These are phyloP conservation scores for Triplophysa rosa DNA, from an alignment of 2,113 vertebrate species.

Conservation along the genomic window DNA sequence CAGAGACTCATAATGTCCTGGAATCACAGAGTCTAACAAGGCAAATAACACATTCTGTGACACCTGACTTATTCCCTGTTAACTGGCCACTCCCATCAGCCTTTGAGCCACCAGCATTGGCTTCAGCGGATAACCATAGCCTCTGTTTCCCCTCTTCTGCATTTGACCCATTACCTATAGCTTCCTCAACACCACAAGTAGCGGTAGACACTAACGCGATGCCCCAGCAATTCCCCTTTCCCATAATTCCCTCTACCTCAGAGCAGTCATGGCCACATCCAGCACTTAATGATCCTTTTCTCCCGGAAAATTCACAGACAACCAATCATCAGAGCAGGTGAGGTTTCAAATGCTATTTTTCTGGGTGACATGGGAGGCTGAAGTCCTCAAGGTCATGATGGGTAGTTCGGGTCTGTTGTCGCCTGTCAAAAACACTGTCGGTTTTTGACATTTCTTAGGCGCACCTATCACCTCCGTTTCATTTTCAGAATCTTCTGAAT, in stretches of 20 bases:
- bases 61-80: neutral
- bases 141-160: conserved; percentile 45
- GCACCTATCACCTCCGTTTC: neutral
- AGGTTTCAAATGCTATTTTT: conserved; percentile 66
- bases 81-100: neutral
- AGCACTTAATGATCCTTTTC: conserved; percentile 71
- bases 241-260: conserved; percentile 59
- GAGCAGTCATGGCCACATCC: conserved; percentile 55
- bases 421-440: neutral
- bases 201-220: conserved; percentile 65
- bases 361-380: neutral
- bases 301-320: conserved; percentile 79
- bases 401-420: neutral
- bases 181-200: conserved; percentile 75
- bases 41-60: neutral
- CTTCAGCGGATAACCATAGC: conserved; percentile 10
- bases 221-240: conserved; percentile 57
- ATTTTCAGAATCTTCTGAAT: neutral
- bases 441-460: neutral
- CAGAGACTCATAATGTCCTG: neutral
- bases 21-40: conserved; percentile 4
- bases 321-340: conserved; percentile 85
- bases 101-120: neutral
- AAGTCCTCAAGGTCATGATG: conserved; percentile 22
- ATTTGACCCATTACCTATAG: conserved; percentile 70